Conservation (phyloP, 2,797 vertebrate genomes). For the Sarcoramphus papa region DNA sequence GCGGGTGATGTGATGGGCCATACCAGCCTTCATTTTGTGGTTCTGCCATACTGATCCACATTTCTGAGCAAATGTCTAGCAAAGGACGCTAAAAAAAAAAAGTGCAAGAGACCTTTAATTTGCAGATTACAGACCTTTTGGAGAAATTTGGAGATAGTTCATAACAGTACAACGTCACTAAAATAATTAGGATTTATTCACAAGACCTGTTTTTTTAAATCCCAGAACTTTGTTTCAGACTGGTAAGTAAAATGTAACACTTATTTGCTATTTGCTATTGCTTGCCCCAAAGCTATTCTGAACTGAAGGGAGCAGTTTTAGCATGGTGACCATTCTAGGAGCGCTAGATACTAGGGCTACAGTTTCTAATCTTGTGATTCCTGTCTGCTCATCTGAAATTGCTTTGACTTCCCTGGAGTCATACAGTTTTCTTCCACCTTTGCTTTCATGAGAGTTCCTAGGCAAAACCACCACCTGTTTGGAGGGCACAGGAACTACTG, state of each 20-base stretch:
- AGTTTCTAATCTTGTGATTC: not conserved
- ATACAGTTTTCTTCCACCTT: not conserved
- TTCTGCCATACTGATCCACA: not conserved
- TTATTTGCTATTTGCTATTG: not conserved
- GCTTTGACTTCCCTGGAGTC: not conserved
- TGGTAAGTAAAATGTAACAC: not conserved
- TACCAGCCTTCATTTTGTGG: not conserved
- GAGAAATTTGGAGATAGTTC: not conserved
- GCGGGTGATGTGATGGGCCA: fast-evolving
- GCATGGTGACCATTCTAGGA: not conserved
- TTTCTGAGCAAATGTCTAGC: too few species aligned
- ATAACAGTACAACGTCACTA: not conserved
- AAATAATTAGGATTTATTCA: not conserved
- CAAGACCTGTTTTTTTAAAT: not conserved
- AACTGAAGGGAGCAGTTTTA: not conserved
- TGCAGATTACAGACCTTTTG: not conserved
- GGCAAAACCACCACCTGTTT: not conserved
- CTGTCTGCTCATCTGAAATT: not conserved
- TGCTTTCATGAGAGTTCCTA: not conserved
- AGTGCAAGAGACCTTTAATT: not conserved
- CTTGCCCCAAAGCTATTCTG: not conserved
- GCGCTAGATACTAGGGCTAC: not conserved
- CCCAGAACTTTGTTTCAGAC: not conserved
- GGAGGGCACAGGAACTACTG: not conserved
- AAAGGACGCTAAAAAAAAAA: not conserved